phyloP scores from a whole-genome alignment of 2,888 invertebrate genomes.

The Machimus rusticus region DNA sequence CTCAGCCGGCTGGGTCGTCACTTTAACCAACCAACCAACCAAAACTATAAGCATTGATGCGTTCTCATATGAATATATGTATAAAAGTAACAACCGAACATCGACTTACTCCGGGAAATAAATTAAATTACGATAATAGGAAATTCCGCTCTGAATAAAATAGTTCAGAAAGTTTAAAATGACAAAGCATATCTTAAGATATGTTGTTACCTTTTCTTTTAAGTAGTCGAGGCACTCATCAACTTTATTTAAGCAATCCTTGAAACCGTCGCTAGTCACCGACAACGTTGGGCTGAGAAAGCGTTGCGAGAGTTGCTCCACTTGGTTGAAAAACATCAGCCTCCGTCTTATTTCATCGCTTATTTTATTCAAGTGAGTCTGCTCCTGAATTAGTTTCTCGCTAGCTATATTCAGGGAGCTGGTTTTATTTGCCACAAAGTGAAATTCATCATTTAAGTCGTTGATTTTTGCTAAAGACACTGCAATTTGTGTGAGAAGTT shows the following conservation, averaged over 20 bases:
- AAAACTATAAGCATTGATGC: too few relatives aligned
- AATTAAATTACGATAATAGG: too few relatives aligned
- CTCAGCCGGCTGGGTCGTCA: too few relatives aligned
- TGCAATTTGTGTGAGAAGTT: constrained; percentile 73
- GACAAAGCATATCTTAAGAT: too few relatives aligned
- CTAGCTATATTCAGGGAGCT: constrained; percentile 90
- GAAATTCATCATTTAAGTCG: constrained; percentile 78
- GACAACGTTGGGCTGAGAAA: constrained; percentile 81
- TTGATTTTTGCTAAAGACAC: constrained; percentile 75
- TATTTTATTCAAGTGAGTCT: constrained; percentile 80
- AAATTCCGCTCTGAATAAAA: too few relatives aligned
- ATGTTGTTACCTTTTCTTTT: constrained; percentile 81
- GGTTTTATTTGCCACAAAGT: constrained; percentile 89
- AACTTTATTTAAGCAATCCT: constrained; percentile 80
- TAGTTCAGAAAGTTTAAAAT: too few relatives aligned
- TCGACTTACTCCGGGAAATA: too few relatives aligned
- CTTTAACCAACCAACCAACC: too few relatives aligned
- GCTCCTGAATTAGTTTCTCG: constrained; percentile 89
- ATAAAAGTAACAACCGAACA: too few relatives aligned
- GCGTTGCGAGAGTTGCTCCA: constrained; percentile 81
- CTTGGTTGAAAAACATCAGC: constrained; percentile 85
- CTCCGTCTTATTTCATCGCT: constrained; percentile 82
- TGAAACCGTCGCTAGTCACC: constrained; percentile 84
- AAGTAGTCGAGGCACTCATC: constrained; percentile 89
- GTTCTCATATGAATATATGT: too few relatives aligned